Conservation (phyloP, 2,797 vertebrate genomes). For the Hybognathus amarus region DNA sequence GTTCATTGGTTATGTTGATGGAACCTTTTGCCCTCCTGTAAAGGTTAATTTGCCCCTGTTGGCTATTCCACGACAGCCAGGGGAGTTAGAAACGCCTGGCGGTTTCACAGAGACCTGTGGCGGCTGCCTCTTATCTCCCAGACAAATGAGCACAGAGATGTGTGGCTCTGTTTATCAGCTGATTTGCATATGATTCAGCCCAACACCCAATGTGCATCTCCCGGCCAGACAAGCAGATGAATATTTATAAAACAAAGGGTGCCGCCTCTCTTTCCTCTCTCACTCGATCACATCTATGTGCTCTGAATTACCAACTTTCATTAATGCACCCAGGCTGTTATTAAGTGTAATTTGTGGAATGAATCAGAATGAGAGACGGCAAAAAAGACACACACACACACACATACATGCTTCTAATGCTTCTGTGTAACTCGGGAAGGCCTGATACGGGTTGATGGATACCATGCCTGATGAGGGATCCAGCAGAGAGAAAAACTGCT, state of each 20-base stretch:
- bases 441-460: conserved; percentile 33
- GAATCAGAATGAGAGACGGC: conserved; percentile 49
- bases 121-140: conserved; percentile 29
- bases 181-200: conserved; percentile 21
- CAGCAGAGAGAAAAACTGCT: not conserved
- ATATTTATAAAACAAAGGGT: conserved; percentile 42
- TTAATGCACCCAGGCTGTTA: conserved; percentile 62
- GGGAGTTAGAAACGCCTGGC: conserved; percentile 14
- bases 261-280: not conserved
- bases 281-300: conserved; percentile 25
- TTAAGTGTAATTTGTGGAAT: conserved; percentile 67
- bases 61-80: conserved; percentile 31
- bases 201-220: not conserved
- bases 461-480: not conserved
- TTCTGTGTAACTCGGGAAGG: conserved; percentile 13
- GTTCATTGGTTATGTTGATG: conserved; percentile 45
- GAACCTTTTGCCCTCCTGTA: conserved; percentile 44
- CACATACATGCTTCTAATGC: conserved; percentile 1
- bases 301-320: conserved; percentile 49
- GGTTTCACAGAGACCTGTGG: not conserved
- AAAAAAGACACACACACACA: conserved; percentile 31
- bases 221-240: conserved; percentile 43
- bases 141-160: conserved; percentile 17
- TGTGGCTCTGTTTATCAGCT: conserved; percentile 24
- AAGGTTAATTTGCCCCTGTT: conserved; percentile 52